Conservation (phyloP, 2,113 vertebrate species). For the Malurus cyaneus region DNA sequence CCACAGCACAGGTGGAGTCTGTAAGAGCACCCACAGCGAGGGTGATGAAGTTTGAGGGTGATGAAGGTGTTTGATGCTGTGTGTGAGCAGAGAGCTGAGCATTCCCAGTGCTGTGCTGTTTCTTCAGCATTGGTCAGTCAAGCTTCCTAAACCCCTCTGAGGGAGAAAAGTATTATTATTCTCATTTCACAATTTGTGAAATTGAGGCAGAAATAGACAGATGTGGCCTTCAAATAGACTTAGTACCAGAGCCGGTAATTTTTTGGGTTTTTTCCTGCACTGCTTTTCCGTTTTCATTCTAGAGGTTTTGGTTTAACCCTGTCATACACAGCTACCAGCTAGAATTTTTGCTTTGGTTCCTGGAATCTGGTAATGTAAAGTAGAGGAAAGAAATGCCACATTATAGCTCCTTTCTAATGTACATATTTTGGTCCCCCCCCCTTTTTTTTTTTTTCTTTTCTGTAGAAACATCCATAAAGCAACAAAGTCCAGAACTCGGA, state of each 20-base stretch:
- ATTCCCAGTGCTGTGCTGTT: not conserved
- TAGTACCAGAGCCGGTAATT: not conserved
- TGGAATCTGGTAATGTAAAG: not conserved
- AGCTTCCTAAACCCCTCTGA: not conserved
- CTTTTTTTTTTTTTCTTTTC: not conserved
- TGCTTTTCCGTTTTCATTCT: not conserved
- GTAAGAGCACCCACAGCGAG: not conserved
- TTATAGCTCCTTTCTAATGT: not conserved
- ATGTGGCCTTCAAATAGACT: not conserved
- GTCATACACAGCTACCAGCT: not conserved
- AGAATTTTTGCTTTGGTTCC: not conserved
- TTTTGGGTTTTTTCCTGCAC: not conserved
- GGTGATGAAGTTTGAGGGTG: not conserved
- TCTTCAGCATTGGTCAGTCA: not conserved
- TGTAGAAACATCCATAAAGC: slow-evolving; percentile 60
- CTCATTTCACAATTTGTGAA: not conserved
- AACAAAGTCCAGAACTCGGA: slow-evolving; percentile 75
- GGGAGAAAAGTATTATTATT: not conserved
- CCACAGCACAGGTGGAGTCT: not conserved
- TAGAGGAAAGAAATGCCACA: rapidly evolving
- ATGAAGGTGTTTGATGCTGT: not conserved
- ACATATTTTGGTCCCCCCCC: no score
- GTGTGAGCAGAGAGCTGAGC: not conserved
- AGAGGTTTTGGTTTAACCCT: not conserved
- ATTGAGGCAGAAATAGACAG: not conserved